Conservation (phyloP, 2,113 vertebrate genomes). For the Semicossyphus pulcher region DNA sequence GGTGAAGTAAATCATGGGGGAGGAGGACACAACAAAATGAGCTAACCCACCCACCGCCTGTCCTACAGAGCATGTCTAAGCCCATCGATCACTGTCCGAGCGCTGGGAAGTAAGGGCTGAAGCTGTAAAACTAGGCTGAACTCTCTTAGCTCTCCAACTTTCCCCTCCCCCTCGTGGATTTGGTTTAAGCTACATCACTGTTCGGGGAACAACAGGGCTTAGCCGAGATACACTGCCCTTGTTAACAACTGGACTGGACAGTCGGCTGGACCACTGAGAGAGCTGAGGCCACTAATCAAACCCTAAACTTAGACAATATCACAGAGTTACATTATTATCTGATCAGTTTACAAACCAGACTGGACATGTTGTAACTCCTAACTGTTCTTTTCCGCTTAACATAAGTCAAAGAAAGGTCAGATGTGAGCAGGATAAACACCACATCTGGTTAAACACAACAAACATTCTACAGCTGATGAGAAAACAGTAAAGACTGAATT, state of each 20-base stretch:
- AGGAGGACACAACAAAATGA: constrained; percentile 58
- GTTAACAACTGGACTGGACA: constrained; percentile 61
- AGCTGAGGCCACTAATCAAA: constrained; percentile 10
- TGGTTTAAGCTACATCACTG: constrained; percentile 37
- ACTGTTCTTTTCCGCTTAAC: background rate
- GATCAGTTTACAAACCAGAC: background rate
- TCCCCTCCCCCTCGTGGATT: constrained; percentile 39
- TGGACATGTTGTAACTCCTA: background rate
- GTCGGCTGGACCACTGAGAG: constrained; percentile 32
- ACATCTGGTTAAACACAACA: background rate
- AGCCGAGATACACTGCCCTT: constrained; percentile 47
- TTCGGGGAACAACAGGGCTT: background rate
- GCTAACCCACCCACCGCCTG: constrained; percentile 55
- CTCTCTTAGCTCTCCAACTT: constrained; percentile 38
- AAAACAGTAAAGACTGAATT: background rate
- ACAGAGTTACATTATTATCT: background rate
- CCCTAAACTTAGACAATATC: background rate
- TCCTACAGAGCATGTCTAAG: constrained; percentile 73
- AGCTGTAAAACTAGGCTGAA: constrained; percentile 64
- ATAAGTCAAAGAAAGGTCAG: constrained; percentile 33
- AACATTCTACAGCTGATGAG: background rate
- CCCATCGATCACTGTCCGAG: constrained; percentile 70
- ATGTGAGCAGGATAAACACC: background rate
- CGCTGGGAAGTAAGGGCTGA: constrained; percentile 53
- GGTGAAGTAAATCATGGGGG: constrained; percentile 56